phyloP scores from a whole-genome alignment of 2,888 invertebrate genomes.

The Tortricodes alternella region DNA sequence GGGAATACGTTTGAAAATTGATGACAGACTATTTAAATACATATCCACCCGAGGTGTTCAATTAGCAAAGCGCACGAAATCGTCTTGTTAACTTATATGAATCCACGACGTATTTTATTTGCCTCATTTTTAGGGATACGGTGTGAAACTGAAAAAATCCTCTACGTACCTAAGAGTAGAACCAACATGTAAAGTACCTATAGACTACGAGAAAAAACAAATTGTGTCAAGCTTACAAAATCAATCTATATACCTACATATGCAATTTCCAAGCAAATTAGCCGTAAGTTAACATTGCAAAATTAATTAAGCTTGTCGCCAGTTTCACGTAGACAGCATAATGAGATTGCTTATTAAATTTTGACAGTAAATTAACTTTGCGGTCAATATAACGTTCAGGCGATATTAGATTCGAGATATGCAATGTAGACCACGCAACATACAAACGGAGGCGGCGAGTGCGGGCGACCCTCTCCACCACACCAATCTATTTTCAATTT shows the following conservation, averaged over 20 bases:
- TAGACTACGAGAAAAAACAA: too few relatives aligned
- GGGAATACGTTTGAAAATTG: too few relatives aligned
- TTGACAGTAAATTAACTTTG: constrained; percentile 15
- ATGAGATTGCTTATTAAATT: constrained; percentile 15
- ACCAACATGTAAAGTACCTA: too few relatives aligned
- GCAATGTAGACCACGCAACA: constrained; percentile 20
- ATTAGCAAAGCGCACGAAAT: too few relatives aligned
- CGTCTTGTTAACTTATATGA: too few relatives aligned
- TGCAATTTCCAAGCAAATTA: neutral
- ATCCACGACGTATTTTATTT: too few relatives aligned
- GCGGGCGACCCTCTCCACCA: constrained; percentile 34
- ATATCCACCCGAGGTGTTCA: too few relatives aligned
- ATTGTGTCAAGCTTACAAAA: neutral
- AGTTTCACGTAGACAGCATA: neutral
- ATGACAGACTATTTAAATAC: too few relatives aligned
- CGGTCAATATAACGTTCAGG: constrained; percentile 2
- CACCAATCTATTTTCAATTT: constrained; percentile 41
- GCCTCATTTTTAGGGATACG: too few relatives aligned
- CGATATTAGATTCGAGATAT: constrained; percentile 25
- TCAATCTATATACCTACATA: neutral
- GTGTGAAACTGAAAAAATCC: too few relatives aligned
- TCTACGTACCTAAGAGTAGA: too few relatives aligned
- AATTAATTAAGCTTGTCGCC: constrained; percentile 3
- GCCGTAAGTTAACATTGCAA: neutral
- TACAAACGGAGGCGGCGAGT: constrained; percentile 9